Evolutionary conservation across 1,140 invertebrate species (phyloP).

Genomic region (Rhagoletis pomonella): DNA sequence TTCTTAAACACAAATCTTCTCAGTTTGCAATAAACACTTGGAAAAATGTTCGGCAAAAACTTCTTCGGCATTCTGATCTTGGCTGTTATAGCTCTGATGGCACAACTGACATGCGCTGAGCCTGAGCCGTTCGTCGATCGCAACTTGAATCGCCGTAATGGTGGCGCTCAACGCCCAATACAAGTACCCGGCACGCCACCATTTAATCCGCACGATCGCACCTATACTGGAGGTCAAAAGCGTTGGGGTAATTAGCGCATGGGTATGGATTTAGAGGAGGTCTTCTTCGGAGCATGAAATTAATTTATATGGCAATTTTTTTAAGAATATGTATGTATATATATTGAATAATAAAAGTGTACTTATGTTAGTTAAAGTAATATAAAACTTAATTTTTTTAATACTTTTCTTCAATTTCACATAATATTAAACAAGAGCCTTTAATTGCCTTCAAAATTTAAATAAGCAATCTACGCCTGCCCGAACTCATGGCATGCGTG

Average conservation of each 20-base stretch:
- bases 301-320: background rate
- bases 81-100: background rate
- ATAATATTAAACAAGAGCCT: too few relatives aligned
- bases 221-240: background rate
- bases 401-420: too few relatives aligned
- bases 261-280: too few relatives aligned
- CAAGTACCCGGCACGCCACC: background rate
- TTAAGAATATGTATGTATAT: background rate
- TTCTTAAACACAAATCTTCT: background rate
- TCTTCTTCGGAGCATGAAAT: background rate
- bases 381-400: too few relatives aligned
- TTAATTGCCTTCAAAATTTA: too few relatives aligned
- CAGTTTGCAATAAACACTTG: background rate
- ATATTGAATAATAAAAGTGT: background rate
- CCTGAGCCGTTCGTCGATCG: background rate
- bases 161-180: background rate
- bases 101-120: background rate
- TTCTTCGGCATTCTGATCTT: constrained; percentile 20
- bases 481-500: too few relatives aligned
- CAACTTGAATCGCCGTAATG: background rate
- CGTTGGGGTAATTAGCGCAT: background rate
- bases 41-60: constrained; percentile 18
- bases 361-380: too few relatives aligned
- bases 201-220: constrained; percentile 6
- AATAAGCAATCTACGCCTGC: too few relatives aligned